Evolutionary conservation across 2,888 invertebrate species (phyloP), one percentile per base, ranked within the genome.

Genomic region (Apomyelois bistriatella): DNA sequence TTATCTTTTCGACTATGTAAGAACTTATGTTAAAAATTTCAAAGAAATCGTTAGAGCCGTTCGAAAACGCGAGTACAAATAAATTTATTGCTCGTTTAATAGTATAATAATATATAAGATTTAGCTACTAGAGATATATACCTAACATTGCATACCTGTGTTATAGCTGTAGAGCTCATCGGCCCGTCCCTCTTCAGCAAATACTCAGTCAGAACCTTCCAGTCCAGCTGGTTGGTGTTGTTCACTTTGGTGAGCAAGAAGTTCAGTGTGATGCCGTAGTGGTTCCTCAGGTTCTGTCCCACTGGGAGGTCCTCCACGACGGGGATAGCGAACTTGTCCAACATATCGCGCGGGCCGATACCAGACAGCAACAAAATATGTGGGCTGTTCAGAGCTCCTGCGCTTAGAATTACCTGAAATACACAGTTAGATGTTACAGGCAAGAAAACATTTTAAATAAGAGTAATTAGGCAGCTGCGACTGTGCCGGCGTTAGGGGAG

Each of bases 301-400:
- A 94, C 94, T 0, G 93, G 93, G 7, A 94, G 78, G 61, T 94
- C 91, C 17, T 91, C 91, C n/a, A 92, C 68, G 10, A 92, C 81
- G 1, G 87, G 84, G 35, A 94, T 91, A 8, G 88, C 81, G 17
- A 92, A 82, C 15, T 79, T 70, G 3, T 84, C 68, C 0, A 94
- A 69, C 37, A 91, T 91, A 0, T 85, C 77, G 58, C 79, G 84
- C 0, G 94, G 93, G 0, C 94, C 94, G 10, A 94, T 85, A 30
- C 94, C 94, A 0, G 94, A 94, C 8, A 92, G 79, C 41, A 94
- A 68, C 0, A 94, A 82, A 8, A 94, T 74, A 58, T 94, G 93
- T 0, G 94, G 93, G 0, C 92, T 92, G 72, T 93, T 93, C 3
- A 94, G 79, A 4, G 94, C 89, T 10, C 94, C 94, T 28, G 91